These are phyloP conservation scores for Takifugu ocellatus DNA, from an alignment of 2,797 vertebrate genomes.

Conservation along the genomic window DNA sequence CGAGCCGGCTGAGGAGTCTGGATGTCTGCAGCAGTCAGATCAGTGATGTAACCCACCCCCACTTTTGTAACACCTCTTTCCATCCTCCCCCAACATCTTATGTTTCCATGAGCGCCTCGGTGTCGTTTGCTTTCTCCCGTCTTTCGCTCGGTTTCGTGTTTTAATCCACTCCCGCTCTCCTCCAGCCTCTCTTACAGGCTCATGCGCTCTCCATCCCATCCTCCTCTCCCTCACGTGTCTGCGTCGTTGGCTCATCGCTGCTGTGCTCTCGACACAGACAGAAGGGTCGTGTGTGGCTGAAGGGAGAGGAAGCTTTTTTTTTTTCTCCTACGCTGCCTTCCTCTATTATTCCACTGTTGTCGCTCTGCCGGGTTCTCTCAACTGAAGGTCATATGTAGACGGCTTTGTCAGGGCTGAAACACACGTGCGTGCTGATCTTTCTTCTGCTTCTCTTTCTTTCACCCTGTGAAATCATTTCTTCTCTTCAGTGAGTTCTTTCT, in stretches of 20 bases:
- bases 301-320: conserved; percentile 40
- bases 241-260: conserved; percentile 39
- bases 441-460: conserved; percentile 9
- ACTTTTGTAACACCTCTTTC: conserved; percentile 17
- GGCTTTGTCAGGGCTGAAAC: conserved; percentile 9
- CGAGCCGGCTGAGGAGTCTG: conserved; percentile 28
- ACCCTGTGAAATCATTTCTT: conserved; percentile 13
- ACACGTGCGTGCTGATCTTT: conserved; percentile 11
- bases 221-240: conserved; percentile 49
- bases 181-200: background rate
- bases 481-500: background rate
- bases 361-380: conserved; percentile 17
- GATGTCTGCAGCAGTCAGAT: conserved; percentile 50
- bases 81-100: conserved; percentile 19
- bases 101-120: conserved; percentile 10
- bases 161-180: conserved; percentile 25
- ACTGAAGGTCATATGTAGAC: conserved; percentile 45
- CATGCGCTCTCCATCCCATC: background rate
- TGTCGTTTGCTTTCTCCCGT: conserved; percentile 32
- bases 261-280: conserved; percentile 50
- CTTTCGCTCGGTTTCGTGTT: conserved; percentile 24
- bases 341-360: conserved; percentile 7
- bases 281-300: conserved; percentile 57
- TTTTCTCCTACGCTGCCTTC: background rate
- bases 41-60: conserved; percentile 55